Evolutionary conservation across 2,888 invertebrate species (phyloP).

Genomic region (Synanthedon formicaeformis): DNA sequence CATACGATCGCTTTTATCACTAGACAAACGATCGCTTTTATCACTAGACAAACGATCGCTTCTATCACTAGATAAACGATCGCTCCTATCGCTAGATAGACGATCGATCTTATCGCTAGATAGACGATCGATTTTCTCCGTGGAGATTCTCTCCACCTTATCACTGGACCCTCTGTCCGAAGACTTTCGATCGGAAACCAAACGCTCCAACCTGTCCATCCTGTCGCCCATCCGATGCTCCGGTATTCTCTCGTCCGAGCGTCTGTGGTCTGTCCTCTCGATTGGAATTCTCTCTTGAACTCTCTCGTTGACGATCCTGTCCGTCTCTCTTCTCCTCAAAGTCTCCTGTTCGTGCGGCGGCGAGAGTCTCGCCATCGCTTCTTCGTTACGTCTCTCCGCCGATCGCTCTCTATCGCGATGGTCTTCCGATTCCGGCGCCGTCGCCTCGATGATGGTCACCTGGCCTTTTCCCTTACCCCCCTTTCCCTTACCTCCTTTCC

Average conservation of each 20-base stretch:
- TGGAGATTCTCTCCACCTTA: not conserved
- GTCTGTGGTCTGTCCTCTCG: constrained; percentile 28
- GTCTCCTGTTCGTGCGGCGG: constrained; percentile 39
- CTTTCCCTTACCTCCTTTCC: constrained; percentile 79
- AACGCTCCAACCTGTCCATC: not conserved
- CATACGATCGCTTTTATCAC: constrained; percentile 2
- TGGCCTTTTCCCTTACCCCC: constrained; percentile 80
- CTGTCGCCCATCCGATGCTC: not conserved
- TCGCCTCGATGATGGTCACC: constrained; percentile 76
- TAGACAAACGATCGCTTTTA: constrained; percentile 4
- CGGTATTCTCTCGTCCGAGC: constrained; percentile 12
- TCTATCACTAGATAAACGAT: constrained; percentile 7
- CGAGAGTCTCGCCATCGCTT: constrained; percentile 46
- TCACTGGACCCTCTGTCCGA: constrained; percentile 1
- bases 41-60: constrained; percentile 1
- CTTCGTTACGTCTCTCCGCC: constrained; percentile 36
- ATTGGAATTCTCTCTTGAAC: constrained; percentile 25
- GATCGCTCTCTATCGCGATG: constrained; percentile 47
- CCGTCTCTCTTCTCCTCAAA: constrained; percentile 21
- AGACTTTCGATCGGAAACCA: constrained; percentile 10
- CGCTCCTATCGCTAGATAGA: constrained; percentile 7
- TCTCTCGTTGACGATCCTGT: constrained; percentile 21
- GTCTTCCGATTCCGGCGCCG: constrained; percentile 44
- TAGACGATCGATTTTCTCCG: not conserved
- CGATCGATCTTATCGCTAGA: constrained; percentile 5